phyloP scores from a whole-genome alignment of 2,113 vertebrate species.

The Dendrocopos noguchii region DNA sequence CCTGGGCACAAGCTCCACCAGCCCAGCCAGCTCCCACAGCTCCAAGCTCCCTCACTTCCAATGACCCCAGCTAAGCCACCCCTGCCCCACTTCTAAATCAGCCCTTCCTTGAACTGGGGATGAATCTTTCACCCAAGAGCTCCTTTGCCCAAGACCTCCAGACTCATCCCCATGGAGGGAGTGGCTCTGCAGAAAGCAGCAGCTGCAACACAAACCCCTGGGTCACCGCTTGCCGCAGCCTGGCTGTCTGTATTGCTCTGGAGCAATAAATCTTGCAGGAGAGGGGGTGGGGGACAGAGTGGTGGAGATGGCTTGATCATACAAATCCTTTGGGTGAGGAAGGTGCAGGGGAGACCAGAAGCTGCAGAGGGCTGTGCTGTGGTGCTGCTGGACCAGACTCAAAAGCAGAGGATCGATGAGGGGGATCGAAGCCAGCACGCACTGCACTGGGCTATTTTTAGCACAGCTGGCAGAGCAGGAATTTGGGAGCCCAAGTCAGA shows the following conservation, averaged over 20 bases:
- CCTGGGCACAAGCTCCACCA: background rate
- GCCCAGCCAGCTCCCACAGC: background rate
- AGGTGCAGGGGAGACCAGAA: fast-evolving
- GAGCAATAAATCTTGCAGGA: background rate
- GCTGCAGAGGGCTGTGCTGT: background rate
- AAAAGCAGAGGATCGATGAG: background rate
- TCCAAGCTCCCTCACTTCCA: fast-evolving
- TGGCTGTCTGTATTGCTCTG: background rate
- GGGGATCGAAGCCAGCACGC: constrained; percentile 18
- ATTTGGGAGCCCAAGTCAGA: constrained; percentile 50
- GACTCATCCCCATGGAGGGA: fast-evolving
- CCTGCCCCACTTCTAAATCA: background rate
- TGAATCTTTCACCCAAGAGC: fast-evolving
- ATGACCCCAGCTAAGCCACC: background rate
- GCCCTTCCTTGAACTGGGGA: fast-evolving
- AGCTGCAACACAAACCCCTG: fast-evolving
- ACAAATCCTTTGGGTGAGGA: fast-evolving
- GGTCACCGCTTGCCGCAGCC: background rate
- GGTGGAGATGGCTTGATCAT: fast-evolving
- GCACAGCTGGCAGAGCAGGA: constrained; percentile 33
- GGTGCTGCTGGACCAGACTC: background rate
- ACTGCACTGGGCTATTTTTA: constrained; percentile 57
- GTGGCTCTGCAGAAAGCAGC: background rate
- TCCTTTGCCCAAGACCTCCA: fast-evolving
- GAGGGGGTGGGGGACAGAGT: background rate